A percentile compares a stretch with the other conserved stretches of the same genome.
These are phyloP conservation scores for Pyrgilauda ruficollis DNA, from an alignment of 2,113 vertebrate species.

Conservation along the genomic window DNA sequence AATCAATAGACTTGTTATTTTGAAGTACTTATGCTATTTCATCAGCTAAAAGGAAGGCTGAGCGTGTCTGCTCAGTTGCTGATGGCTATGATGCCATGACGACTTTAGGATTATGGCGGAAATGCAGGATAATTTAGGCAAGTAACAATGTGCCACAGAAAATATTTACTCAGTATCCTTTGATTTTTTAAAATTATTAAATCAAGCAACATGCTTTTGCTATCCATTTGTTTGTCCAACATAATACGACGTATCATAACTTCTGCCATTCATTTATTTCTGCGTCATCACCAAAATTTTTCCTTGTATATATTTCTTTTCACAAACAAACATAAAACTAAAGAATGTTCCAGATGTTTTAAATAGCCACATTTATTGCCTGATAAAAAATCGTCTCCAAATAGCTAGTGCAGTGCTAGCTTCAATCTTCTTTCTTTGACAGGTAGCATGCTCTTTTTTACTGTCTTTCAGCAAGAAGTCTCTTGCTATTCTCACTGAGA, in stretches of 20 bases:
- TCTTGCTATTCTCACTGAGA: not conserved
- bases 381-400: not conserved
- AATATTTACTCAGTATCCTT: not conserved
- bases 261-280: not conserved
- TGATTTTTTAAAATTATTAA: not conserved
- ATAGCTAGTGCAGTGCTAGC: not conserved
- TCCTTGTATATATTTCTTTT: not conserved
- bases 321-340: not conserved
- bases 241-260: rapidly evolving
- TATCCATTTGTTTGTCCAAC: not conserved
- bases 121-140: not conserved
- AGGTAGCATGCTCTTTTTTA: not conserved
- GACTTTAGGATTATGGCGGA: not conserved
- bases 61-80: not conserved
- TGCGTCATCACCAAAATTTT: not conserved
- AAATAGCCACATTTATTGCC: not conserved
- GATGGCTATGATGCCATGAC: not conserved
- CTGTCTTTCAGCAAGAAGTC: not conserved
- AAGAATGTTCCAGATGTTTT: not conserved
- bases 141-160: not conserved
- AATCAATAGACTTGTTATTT: not conserved
- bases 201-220: not conserved
- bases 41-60: not conserved
- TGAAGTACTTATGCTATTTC: not conserved
- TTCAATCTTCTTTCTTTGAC: not conserved